Evolutionary conservation across 2,113 vertebrate genomes (phyloP).

Genomic region (Cinclus mexicanus): DNA sequence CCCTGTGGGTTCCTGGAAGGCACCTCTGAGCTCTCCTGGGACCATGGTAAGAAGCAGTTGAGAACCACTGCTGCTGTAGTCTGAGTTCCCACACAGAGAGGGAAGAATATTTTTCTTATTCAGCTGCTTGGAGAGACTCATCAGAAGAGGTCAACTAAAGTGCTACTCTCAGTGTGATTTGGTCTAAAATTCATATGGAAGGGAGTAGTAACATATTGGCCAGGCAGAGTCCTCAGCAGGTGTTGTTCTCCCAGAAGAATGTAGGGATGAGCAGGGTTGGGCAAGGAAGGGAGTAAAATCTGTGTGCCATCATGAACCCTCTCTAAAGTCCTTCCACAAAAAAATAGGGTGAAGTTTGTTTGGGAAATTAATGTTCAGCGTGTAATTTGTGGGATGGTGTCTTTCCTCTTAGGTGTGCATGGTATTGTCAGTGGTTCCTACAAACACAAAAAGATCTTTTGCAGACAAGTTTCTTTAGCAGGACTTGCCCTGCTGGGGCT

Average conservation of each 20-base stretch:
- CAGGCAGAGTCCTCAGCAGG: not conserved
- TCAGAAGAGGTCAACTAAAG: not conserved
- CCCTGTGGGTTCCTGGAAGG: not conserved
- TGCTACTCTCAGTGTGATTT: not conserved
- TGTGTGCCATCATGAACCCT: not conserved
- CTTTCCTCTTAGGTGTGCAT: not conserved
- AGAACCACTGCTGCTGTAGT: not conserved
- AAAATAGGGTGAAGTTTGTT: not conserved
- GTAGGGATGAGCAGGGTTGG: not conserved
- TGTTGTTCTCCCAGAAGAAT: not conserved
- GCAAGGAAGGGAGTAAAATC: not conserved
- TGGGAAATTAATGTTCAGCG: not conserved
- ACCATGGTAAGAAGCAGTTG: not conserved
- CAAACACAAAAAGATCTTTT: not conserved
- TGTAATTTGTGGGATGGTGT: not conserved
- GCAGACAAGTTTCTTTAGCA: not conserved
- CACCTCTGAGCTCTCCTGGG: not conserved
- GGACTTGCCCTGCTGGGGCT: not conserved
- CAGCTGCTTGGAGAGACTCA: not conserved
- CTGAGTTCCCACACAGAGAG: not conserved
- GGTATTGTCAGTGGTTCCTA: not conserved
- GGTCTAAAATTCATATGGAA: not conserved
- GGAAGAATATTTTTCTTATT: not conserved
- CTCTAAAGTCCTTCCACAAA: not conserved
- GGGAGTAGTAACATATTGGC: not conserved